These are phyloP conservation scores for Corvus hawaiiensis DNA, from an alignment of 2,113 vertebrate species.

Conservation along the genomic window DNA sequence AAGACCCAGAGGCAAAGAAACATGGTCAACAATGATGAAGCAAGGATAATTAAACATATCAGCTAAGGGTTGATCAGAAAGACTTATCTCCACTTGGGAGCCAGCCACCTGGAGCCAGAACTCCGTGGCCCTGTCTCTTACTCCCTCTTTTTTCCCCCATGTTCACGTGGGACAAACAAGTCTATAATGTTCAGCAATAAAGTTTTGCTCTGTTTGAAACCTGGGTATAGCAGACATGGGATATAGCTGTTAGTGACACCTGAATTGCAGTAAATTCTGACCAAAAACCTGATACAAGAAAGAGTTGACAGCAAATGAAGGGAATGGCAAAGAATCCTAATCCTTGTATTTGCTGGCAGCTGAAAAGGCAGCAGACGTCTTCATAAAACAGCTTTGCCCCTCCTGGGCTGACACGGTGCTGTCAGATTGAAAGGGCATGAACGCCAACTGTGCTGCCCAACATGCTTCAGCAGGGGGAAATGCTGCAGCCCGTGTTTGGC, in stretches of 20 bases:
- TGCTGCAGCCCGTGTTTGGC: neutral
- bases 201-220: neutral
- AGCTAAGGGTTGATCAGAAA: neutral
- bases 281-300: neutral
- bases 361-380: neutral
- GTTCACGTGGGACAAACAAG: neutral
- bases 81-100: neutral
- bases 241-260: neutral
- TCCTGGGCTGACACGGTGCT: neutral
- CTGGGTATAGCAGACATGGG: neutral
- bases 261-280: neutral
- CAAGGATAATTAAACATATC: neutral
- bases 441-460: neutral
- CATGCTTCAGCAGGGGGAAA: slow-evolving; percentile 11
- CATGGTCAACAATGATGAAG: neutral
- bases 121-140: neutral
- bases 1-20: neutral
- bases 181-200: neutral
- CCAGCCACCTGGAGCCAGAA: neutral
- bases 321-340: neutral
- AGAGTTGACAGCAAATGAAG: neutral
- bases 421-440: neutral
- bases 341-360: neutral
- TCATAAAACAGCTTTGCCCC: neutral
- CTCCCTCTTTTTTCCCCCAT: neutral